These are phyloP conservation scores for Heteronetta atricapilla DNA, from an alignment of 2,113 vertebrate genomes.

Conservation along the genomic window DNA sequence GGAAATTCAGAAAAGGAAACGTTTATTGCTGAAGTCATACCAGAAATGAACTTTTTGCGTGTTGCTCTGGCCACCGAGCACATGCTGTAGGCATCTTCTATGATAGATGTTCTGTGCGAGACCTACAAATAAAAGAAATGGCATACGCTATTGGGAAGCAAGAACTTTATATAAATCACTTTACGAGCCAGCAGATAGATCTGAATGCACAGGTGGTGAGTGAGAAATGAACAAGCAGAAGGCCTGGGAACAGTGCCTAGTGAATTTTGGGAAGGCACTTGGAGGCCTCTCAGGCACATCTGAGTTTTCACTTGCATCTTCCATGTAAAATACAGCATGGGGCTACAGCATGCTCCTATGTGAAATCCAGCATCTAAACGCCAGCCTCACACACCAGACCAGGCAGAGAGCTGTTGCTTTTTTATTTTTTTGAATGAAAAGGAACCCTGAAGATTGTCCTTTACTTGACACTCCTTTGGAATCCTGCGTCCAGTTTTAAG, in stretches of 20 bases:
- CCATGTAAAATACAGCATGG: background rate
- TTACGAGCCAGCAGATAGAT: conserved; percentile 42
- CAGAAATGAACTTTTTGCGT: background rate
- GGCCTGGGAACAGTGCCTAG: conserved; percentile 51
- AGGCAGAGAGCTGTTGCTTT: background rate
- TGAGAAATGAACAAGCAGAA: conserved; percentile 54
- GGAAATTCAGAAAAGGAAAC: background rate
- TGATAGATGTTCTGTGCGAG: background rate
- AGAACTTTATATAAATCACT: background rate
- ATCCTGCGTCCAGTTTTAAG: background rate
- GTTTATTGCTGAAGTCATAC: background rate
- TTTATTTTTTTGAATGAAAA: background rate
- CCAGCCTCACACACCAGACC: background rate
- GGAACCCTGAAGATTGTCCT: background rate
- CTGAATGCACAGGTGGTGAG: conserved; percentile 58
- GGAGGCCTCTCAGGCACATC: background rate
- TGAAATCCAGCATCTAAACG: background rate
- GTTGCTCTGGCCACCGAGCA: background rate
- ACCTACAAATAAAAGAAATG: background rate
- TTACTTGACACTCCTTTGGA: background rate
- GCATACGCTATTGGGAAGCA: background rate
- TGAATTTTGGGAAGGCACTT: conserved; percentile 39
- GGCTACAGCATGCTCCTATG: background rate
- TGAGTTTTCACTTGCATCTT: conserved; percentile 22
- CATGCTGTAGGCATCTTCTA: background rate